Evolutionary conservation across 1,140 invertebrate species (phyloP), one percentile per base, ranked within the genome.

Genomic region (Drosophila parabipectinata): DNA sequence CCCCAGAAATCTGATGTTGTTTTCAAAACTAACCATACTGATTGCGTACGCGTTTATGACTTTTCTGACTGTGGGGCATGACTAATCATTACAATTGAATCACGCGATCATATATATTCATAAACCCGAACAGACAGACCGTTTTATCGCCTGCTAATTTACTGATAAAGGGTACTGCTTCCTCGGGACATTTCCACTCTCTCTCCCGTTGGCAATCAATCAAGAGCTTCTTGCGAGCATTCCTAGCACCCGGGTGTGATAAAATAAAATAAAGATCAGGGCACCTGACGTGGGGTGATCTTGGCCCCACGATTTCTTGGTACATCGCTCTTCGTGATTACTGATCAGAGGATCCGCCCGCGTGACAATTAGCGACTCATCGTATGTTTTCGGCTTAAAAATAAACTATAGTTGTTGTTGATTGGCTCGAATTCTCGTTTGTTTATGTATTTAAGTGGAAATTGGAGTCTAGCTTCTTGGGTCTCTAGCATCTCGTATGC

Each of bases 1-100:
- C 9, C 39, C 26, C 26, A 39, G 12, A 28, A 14, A 9, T 34
- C 32, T 37, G 50, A 8, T 32, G n/a, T 66, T 63, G 45, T 63
- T 66, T 66, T 62, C 58, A 15, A 66, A 62, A 66, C 48, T 4
- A 30, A 51, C 32, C 45, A 63, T 51, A 41, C 28, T 63, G 59
- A 63, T 62, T 66, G 30, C 32, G 26, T 30, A 44, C 28, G n/a
- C 39, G 14, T 15, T 34, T 62, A 56, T 34, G 30, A 8, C 47
- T 54, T 37, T 18, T 8, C 28, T 67, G 37, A 68, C 24, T 37
- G 21, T 9, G 4, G 10, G 37, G 21, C 10, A 30, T 71, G 67
- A 71, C 63, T 71, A 69, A 71, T 66, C 55, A 34, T 64, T 53
- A 56, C 48, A 57, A 21, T 18, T 75, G 60, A 75, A 58, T 75